These are phyloP conservation scores for Chrysoperla carnea DNA, from an alignment of 1,140 invertebrate genomes.

Conservation along the genomic window DNA sequence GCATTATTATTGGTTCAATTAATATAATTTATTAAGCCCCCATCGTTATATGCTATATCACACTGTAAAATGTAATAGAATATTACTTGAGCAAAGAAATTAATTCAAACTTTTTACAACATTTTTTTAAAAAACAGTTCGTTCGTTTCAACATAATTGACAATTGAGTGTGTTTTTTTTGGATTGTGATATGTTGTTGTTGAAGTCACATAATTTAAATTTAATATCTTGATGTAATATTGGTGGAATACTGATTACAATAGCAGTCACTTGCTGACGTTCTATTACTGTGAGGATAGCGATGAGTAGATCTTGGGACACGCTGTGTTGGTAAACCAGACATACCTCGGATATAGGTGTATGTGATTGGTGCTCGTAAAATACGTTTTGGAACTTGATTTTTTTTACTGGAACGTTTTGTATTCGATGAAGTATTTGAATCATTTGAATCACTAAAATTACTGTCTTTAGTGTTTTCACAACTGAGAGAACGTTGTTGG, in stretches of 20 bases:
- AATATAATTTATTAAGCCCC: too few species aligned
- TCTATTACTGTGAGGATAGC: conserved; percentile 10
- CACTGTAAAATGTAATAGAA: too few species aligned
- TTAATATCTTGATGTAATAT: too few species aligned
- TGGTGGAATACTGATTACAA: conserved; percentile 15
- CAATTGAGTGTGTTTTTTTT: too few species aligned
- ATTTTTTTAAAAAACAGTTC: too few species aligned
- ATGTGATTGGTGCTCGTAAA: conserved; percentile 50
- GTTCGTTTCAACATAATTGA: too few species aligned
- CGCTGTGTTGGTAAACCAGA: conserved; percentile 62
- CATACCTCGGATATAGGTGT: conserved; percentile 58
- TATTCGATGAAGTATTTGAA: not conserved
- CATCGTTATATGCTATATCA: too few species aligned
- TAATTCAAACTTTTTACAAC: too few species aligned
- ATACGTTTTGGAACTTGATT: conserved; percentile 48
- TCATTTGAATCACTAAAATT: conserved; percentile 13
- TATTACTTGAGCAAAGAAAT: too few species aligned
- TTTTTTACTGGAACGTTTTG: conserved; percentile 22
- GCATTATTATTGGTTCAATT: too few species aligned
- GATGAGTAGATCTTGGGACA: conserved; percentile 33
- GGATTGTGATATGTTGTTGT: too few species aligned
- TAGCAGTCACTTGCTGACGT: conserved; percentile 12
- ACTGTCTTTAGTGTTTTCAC: conserved; percentile 28
- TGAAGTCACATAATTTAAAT: too few species aligned
- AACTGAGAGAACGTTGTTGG: conserved; percentile 32